A percentile compares a stretch with the other conserved stretches of the same genome.
These are phyloP conservation scores for Maconellicoccus hirsutus DNA, from an alignment of 1,140 invertebrate genomes.

Conservation along the genomic window DNA sequence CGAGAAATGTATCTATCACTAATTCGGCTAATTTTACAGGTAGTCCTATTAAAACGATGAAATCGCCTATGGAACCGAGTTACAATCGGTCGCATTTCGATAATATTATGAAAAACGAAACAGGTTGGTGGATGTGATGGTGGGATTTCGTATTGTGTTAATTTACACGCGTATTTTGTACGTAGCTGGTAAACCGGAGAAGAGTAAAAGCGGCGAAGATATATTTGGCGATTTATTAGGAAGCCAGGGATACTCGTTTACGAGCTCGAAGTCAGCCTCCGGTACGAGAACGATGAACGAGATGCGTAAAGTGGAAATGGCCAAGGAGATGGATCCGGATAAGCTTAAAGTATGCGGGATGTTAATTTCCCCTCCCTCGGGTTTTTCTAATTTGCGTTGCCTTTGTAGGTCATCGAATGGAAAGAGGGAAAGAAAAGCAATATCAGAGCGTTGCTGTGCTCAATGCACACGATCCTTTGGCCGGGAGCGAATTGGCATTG, in stretches of 20 bases:
- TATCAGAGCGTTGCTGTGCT: slow-evolving; percentile 86
- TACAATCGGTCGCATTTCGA: slow-evolving; percentile 58
- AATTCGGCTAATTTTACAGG: slow-evolving; percentile 26
- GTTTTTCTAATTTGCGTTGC: no score
- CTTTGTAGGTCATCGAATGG: slow-evolving; percentile 57
- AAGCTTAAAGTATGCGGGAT: slow-evolving; percentile 36
- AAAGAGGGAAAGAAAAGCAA: slow-evolving; percentile 93
- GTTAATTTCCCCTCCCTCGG: neutral
- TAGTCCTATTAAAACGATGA: slow-evolving; percentile 35
- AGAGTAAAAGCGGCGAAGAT: slow-evolving; percentile 43
- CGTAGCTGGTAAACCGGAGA: neutral
- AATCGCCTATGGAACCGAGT: slow-evolving; percentile 35
- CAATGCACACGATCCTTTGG: slow-evolving; percentile 90
- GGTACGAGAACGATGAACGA: slow-evolving; percentile 82
- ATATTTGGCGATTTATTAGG: slow-evolving; percentile 85
- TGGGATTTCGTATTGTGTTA: no score
- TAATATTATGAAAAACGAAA: slow-evolving; percentile 36
- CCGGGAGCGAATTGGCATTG: slow-evolving; percentile 84
- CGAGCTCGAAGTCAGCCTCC: slow-evolving; percentile 54
- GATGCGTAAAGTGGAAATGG: slow-evolving; percentile 79
- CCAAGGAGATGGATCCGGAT: slow-evolving; percentile 81
- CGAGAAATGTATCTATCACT: slow-evolving; percentile 19
- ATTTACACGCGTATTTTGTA: neutral
- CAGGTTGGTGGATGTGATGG: neutral
- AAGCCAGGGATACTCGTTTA: slow-evolving; percentile 72